Evolutionary conservation across 2,113 vertebrate species (phyloP).

Genomic region (Promerops cafer): DNA sequence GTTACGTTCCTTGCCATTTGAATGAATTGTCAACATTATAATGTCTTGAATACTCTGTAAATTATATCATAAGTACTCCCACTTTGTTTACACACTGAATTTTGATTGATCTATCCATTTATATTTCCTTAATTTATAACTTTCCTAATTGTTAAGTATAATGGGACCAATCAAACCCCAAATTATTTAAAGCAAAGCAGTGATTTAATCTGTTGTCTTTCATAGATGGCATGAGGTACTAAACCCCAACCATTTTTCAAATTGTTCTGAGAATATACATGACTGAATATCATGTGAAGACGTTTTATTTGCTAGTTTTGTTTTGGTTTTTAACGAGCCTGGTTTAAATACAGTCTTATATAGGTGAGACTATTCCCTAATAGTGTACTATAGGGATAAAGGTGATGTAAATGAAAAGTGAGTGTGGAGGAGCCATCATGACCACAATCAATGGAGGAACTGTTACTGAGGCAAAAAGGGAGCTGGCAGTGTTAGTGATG

Average conservation of each 20-base stretch:
- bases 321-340: rapidly evolving
- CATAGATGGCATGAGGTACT: not conserved
- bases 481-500: not conserved
- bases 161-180: not conserved
- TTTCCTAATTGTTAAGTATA: not conserved
- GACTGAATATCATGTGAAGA: not conserved
- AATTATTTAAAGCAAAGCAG: not conserved
- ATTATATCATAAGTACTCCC: not conserved
- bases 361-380: not conserved
- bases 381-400: not conserved
- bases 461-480: not conserved
- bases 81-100: not conserved
- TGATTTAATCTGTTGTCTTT: not conserved
- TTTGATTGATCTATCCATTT: not conserved
- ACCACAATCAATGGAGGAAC: not conserved
- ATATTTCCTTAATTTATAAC: not conserved
- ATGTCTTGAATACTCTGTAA: not conserved
- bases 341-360: not conserved
- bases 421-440: not conserved
- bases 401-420: not conserved
- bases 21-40: not conserved
- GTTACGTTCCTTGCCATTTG: not conserved
- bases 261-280: not conserved
- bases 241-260: not conserved
- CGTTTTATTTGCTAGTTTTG: not conserved